Evolutionary conservation across 2,113 vertebrate genomes (phyloP).

Genomic region (Merops nubicus): DNA sequence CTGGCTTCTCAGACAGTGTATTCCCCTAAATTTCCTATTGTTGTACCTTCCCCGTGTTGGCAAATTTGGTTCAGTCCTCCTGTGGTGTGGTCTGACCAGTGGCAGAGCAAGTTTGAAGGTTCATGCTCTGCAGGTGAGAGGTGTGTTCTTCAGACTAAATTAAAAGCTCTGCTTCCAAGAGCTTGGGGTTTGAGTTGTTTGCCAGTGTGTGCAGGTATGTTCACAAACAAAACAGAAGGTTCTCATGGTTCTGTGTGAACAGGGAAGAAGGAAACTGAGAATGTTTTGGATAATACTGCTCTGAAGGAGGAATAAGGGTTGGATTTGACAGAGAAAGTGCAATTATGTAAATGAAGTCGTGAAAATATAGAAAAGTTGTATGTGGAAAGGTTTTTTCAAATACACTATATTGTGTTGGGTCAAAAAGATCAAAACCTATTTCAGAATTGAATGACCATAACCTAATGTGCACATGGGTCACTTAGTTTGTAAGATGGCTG

Average conservation of each 20-base stretch:
- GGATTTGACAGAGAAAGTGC: not conserved
- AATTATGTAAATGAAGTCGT: not conserved
- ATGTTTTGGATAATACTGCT: not conserved
- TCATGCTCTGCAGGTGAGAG: not conserved
- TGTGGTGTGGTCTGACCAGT: not conserved
- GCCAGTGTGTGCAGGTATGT: fast-evolving
- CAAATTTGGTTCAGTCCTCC: not conserved
- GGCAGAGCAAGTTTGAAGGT: not conserved
- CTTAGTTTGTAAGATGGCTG: not conserved
- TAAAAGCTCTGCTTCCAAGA: not conserved
- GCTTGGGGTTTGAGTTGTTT: not conserved
- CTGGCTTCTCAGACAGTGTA: not conserved
- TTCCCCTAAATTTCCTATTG: not conserved
- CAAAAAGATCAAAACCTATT: not conserved
- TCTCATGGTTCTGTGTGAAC: not conserved
- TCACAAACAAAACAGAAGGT: not conserved
- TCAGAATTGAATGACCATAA: not conserved
- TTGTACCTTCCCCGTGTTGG: not conserved
- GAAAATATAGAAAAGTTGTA: not conserved
- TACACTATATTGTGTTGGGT: not conserved
- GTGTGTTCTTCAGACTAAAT: not conserved
- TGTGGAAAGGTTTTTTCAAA: not conserved
- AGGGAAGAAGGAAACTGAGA: not conserved
- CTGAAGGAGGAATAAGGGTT: not conserved
- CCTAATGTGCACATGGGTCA: not conserved